These are phyloP conservation scores for Cairina moschata DNA, from an alignment of 2,113 vertebrate genomes.

Conservation along the genomic window DNA sequence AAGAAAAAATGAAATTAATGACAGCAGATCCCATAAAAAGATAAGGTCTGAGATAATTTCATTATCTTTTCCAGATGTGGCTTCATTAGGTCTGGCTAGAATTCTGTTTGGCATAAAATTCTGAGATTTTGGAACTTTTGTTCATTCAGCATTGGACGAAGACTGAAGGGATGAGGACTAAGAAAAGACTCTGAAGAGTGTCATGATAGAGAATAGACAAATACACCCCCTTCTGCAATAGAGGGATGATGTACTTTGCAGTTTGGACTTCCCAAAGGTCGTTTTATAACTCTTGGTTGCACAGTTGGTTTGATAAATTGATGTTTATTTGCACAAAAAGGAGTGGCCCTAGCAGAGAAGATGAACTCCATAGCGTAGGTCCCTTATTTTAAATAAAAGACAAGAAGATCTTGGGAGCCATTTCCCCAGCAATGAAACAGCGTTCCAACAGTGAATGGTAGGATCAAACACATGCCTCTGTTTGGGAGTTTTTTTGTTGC, in stretches of 20 bases:
- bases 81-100: neutral
- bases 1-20: too few relatives aligned
- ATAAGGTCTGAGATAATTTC: too few relatives aligned
- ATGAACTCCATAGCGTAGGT: neutral
- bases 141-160: neutral
- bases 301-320: neutral
- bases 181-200: neutral
- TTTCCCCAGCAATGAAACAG: neutral
- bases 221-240: neutral
- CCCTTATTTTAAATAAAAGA: neutral
- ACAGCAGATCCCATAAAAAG: too few relatives aligned
- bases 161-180: neutral
- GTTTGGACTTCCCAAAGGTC: neutral
- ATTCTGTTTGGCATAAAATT: neutral
- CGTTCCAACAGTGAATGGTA: neutral
- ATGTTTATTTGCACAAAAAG: neutral
- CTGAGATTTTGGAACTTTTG: neutral
- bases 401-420: neutral
- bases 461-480: neutral
- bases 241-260: neutral
- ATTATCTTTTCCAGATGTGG: neutral
- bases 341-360: neutral
- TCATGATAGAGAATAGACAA: neutral
- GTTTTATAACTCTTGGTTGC: neutral
- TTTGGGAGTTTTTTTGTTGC: neutral